These are phyloP conservation scores for Matsumyia berberina DNA, from an alignment of 2,888 invertebrate species.

Conservation along the genomic window DNA sequence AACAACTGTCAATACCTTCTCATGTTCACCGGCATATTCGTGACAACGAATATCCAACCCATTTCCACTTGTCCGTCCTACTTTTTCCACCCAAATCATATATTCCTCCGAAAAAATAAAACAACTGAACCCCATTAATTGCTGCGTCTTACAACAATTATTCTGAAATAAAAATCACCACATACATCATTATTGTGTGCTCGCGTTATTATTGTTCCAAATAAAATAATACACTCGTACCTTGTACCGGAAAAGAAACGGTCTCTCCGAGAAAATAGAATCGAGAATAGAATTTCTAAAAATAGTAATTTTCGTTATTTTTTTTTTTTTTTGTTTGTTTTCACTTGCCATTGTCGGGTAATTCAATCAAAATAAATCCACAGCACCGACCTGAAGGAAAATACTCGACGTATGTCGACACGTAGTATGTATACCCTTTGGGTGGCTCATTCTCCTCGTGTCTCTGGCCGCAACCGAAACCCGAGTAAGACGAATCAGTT, in stretches of 20 bases:
- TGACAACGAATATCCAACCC: too few relatives aligned
- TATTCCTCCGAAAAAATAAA: background rate
- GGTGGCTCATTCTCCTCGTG: too few relatives aligned
- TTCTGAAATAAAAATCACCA: background rate
- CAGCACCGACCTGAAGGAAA: slow-evolving; percentile 1
- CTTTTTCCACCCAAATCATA: background rate
- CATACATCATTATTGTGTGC: background rate
- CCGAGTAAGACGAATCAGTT: slow-evolving; percentile 2
- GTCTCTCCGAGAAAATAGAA: background rate
- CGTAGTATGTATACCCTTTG: background rate
- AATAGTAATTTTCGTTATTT: too few relatives aligned
- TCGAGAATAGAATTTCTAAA: slow-evolving; percentile 22
- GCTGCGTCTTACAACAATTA: background rate
- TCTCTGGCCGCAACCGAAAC: background rate
- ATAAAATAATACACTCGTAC: background rate
- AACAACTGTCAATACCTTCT: too few relatives aligned
- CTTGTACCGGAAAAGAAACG: background rate
- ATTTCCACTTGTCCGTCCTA: background rate
- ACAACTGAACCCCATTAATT: background rate
- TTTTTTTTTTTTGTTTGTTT: background rate
- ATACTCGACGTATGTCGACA: background rate
- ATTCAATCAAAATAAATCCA: slow-evolving; percentile 15
- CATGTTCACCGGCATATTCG: too few relatives aligned
- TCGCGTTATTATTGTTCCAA: background rate
- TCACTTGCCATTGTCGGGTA: background rate